phyloP scores from a whole-genome alignment of 2,113 vertebrate genomes.

The Hyaena hyaena region DNA sequence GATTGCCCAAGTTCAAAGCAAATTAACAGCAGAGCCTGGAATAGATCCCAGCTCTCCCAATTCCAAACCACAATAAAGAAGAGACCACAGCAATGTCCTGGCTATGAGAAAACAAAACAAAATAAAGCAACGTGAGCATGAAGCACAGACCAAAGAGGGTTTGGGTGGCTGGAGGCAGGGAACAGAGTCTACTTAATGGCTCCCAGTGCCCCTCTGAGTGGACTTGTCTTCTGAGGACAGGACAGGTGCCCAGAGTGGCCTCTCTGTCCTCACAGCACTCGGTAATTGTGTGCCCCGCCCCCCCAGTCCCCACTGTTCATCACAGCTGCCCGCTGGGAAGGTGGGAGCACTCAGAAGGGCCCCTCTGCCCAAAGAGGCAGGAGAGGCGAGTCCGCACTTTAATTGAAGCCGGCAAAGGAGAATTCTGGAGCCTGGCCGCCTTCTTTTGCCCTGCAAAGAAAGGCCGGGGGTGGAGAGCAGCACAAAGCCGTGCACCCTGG shows the following conservation, averaged over 20 bases:
- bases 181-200: too few species aligned
- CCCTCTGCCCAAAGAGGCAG: neutral
- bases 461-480: neutral
- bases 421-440: neutral
- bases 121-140: neutral
- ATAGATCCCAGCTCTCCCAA: neutral
- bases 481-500: constrained; percentile 73
- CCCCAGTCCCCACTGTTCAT: too few species aligned
- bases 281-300: too few species aligned
- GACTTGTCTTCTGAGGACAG: neutral
- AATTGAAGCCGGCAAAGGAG: neutral
- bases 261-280: too few species aligned
- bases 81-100: neutral
- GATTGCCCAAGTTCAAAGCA: neutral
- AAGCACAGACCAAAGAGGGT: neutral
- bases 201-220: neutral
- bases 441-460: constrained; percentile 54
- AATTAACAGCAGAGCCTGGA: neutral
- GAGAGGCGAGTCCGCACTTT: neutral
- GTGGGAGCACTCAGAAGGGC: accelerated
- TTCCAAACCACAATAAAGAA: neutral
- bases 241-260: too few species aligned
- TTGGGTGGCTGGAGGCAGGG: neutral
- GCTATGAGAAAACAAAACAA: neutral
- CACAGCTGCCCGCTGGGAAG: neutral